phyloP scores from a whole-genome alignment of 2,113 vertebrate genomes.

The Girardinichthys multiradiatus region DNA sequence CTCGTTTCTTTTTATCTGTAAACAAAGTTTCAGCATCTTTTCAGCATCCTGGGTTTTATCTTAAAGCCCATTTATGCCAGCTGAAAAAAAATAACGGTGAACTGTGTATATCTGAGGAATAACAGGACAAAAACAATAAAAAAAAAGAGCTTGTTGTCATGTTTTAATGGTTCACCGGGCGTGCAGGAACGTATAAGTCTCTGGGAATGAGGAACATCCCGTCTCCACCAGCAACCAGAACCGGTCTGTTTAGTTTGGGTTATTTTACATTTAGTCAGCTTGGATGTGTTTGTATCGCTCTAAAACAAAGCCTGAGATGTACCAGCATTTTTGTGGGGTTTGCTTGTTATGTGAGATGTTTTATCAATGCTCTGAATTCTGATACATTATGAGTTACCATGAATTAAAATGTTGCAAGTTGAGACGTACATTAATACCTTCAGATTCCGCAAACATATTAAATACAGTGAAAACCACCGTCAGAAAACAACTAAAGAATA shows the following conservation, averaged over 20 bases:
- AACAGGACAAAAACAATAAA: neutral
- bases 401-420: too few relatives aligned
- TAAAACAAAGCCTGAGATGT: too few relatives aligned
- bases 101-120: neutral
- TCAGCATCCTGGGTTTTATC: neutral
- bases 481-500: too few relatives aligned
- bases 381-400: too few relatives aligned
- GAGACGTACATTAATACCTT: neutral
- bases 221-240: neutral
- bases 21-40: constrained; percentile 3
- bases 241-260: neutral
- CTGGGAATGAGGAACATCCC: neutral
- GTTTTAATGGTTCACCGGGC: neutral
- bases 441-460: neutral
- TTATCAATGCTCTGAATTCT: too few relatives aligned
- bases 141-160: neutral
- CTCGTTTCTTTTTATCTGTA: constrained; percentile 39
- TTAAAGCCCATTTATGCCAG: neutral
- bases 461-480: neutral
- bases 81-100: too few relatives aligned
- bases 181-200: neutral
- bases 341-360: too few relatives aligned
- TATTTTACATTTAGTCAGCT: neutral
- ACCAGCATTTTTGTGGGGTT: too few relatives aligned
- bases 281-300: neutral